Conservation (phyloP, 2,888 invertebrate species). For the Eilema griseolum region DNA sequence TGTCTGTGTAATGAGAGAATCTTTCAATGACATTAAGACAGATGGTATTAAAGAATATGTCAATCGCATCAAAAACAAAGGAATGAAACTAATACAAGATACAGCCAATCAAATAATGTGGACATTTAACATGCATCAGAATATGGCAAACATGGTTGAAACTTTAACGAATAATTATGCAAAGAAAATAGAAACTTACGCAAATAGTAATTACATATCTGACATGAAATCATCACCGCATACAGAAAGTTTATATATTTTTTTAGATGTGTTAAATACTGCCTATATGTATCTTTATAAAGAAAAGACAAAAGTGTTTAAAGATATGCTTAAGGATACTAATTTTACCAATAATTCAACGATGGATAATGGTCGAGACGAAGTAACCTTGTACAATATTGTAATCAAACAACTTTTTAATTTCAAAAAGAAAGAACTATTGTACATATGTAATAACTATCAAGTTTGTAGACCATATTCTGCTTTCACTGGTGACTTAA, state of each 20-base stretch:
- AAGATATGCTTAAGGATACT: neutral
- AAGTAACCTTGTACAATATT: neutral
- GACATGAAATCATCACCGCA: neutral
- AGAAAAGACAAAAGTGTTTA: neutral
- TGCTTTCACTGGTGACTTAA: neutral
- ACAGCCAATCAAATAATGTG: neutral
- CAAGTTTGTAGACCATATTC: slow-evolving; percentile 17
- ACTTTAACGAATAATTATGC: neutral
- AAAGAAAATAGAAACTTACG: slow-evolving; percentile 7
- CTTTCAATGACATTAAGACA: neutral
- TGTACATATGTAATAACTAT: slow-evolving; percentile 1
- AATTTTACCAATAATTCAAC: neutral
- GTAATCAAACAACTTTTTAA: neutral
- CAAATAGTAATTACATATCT: neutral
- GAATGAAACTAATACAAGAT: neutral
- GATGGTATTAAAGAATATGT: slow-evolving; percentile 1
- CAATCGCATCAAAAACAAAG: neutral
- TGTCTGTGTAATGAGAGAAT: neutral
- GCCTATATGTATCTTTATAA: slow-evolving; percentile 4
- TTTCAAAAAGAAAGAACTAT: slow-evolving; percentile 9
- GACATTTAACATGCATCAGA: neutral
- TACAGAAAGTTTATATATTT: slow-evolving; percentile 3
- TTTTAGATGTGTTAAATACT: slow-evolving; percentile 11
- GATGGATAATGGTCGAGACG: neutral
- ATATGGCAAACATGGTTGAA: neutral